phyloP scores from a whole-genome alignment of 2,113 vertebrate genomes.

The Serinus canaria region DNA sequence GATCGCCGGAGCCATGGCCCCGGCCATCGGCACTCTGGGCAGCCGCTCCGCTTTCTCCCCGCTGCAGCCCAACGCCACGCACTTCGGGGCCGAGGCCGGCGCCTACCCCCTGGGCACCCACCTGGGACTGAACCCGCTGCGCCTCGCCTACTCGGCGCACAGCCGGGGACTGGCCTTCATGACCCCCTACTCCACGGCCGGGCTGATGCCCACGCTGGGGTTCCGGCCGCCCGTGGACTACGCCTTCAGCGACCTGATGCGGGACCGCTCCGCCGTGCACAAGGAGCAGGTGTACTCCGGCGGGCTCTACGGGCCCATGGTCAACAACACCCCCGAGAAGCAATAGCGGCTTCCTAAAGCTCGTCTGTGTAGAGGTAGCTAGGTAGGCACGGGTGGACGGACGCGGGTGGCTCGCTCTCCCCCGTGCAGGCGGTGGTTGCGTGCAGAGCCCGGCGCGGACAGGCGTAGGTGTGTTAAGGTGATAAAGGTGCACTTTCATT shows the following conservation, averaged over 20 bases:
- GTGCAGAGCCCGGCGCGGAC: neutral
- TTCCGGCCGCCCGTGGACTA: constrained; percentile 99
- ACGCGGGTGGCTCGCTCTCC: neutral
- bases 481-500: constrained; percentile 77
- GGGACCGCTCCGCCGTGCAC: constrained; percentile 91
- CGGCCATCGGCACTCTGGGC: constrained; percentile 83
- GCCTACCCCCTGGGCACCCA: constrained; percentile 89
- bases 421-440: neutral
- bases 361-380: neutral
- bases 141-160: constrained; percentile 95
- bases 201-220: constrained; percentile 93
- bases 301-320: constrained; percentile 92
- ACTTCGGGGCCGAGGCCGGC: constrained; percentile 88
- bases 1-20: constrained; percentile 90
- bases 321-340: constrained; percentile 94
- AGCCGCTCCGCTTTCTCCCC: constrained; percentile 98
- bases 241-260: constrained; percentile 96
- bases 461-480: constrained; percentile 54
- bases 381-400: neutral
- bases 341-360: constrained; percentile 78
- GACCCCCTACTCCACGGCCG: constrained; percentile 95
- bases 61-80: constrained; percentile 90
- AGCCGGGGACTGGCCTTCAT: constrained; percentile 98
- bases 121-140: constrained; percentile 93
- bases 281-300: constrained; percentile 90